phyloP scores from a whole-genome alignment of 2,797 vertebrate genomes.

The Hoplostethus mediterraneus region DNA sequence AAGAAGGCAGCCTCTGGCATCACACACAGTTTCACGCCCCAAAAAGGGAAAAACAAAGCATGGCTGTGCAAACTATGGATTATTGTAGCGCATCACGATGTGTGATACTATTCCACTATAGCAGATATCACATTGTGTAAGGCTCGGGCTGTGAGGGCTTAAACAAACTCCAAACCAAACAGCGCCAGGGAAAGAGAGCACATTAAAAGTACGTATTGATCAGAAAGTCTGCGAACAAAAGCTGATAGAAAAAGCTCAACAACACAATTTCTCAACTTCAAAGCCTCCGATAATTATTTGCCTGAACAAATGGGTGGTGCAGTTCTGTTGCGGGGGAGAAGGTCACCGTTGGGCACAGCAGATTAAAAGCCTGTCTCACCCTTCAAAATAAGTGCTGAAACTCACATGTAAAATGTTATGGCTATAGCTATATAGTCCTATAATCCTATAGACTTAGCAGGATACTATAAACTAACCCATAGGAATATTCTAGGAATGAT shows the following conservation, averaged over 20 bases:
- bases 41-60: too few relatives aligned
- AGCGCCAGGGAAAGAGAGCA: background rate
- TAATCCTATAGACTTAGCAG: background rate
- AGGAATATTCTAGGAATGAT: too few relatives aligned
- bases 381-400: slow-evolving; percentile 1
- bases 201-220: slow-evolving; percentile 1
- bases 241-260: slow-evolving; percentile 27
- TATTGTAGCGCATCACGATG: too few relatives aligned
- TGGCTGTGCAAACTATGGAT: too few relatives aligned
- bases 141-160: too few relatives aligned
- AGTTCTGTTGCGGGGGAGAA: background rate
- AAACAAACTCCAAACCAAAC: slow-evolving; percentile 3
- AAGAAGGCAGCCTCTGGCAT: background rate
- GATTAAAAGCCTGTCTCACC: slow-evolving; percentile 1
- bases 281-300: background rate
- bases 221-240: slow-evolving; percentile 27
- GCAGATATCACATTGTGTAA: too few relatives aligned
- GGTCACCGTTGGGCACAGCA: background rate
- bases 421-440: background rate
- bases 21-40: too few relatives aligned
- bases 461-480: slow-evolving; percentile 17
- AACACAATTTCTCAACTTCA: slow-evolving; percentile 12
- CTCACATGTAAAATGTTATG: background rate
- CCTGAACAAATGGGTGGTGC: background rate
- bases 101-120: too few relatives aligned